phyloP scores from a whole-genome alignment of 2,797 vertebrate species.

The Poecilia velifera region DNA sequence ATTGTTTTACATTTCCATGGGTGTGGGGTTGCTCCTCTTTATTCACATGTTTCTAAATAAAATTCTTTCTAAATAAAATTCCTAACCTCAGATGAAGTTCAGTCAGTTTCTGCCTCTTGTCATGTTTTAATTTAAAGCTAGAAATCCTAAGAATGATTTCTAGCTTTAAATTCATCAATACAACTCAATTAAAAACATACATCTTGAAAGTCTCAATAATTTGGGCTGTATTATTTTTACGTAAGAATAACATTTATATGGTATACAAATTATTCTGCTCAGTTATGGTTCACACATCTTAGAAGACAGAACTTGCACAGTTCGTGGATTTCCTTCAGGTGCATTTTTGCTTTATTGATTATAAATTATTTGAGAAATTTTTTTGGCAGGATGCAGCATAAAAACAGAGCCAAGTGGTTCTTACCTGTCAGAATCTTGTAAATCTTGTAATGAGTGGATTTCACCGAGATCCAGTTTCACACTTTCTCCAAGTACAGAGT shows the following conservation, averaged over 20 bases:
- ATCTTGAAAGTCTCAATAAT: background rate
- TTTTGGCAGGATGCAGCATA: background rate
- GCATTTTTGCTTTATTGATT: background rate
- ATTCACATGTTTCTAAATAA: background rate
- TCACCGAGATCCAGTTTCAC: constrained; percentile 69
- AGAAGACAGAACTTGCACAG: background rate
- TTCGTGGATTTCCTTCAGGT: background rate
- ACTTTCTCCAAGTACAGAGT: constrained; percentile 61
- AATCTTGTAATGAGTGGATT: constrained; percentile 56
- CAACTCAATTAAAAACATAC: background rate
- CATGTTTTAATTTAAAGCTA: background rate
- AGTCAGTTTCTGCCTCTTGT: background rate
- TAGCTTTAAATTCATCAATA: background rate
- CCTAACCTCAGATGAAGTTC: background rate
- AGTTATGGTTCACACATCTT: background rate
- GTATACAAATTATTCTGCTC: background rate
- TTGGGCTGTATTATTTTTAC: background rate
- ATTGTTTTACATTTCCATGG: background rate
- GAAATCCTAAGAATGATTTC: background rate
- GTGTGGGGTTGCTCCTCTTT: background rate
- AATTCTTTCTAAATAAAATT: background rate
- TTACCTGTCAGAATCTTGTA: constrained; percentile 54
- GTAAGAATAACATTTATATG: background rate
- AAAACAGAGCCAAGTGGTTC: background rate
- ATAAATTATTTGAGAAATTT: background rate